These are phyloP conservation scores for Limnothrissa miodon DNA, from an alignment of 2,113 vertebrate genomes.

Conservation along the genomic window DNA sequence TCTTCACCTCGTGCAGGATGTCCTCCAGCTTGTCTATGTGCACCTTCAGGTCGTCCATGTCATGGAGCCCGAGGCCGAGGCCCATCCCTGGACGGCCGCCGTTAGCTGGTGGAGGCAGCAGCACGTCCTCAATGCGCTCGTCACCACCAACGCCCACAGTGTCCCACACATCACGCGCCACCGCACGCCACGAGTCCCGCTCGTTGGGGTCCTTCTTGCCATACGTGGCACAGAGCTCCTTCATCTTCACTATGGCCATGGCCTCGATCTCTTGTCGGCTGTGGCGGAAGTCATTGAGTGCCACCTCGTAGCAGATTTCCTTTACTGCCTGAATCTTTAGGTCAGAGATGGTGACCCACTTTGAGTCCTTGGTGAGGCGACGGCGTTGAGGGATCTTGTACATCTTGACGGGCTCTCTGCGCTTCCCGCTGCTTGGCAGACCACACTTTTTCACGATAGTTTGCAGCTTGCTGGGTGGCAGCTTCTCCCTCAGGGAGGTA, in stretches of 20 bases:
- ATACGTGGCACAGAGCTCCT: conserved; percentile 93
- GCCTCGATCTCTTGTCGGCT: conserved; percentile 97
- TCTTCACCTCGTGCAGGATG: conserved; percentile 97
- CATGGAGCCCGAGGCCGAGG: conserved; percentile 50
- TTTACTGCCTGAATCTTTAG: conserved; percentile 99
- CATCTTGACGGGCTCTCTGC: conserved; percentile 93
- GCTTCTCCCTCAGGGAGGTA: conserved; percentile 98
- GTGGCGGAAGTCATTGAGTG: conserved; percentile 95
- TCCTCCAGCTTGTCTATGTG: conserved; percentile 98
- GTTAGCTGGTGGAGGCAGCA: conserved; percentile 64
- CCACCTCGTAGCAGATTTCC: conserved; percentile 98
- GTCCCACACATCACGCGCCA: conserved; percentile 97
- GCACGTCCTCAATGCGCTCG: conserved; percentile 85
- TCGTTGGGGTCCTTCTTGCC: conserved; percentile 97
- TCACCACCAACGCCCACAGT: conserved; percentile 95
- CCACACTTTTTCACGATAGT: conserved; percentile 99
- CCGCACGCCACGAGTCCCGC: conserved; percentile 93
- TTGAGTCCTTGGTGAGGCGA: conserved; percentile 95
- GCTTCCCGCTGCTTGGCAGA: conserved; percentile 98
- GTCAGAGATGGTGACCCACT: conserved; percentile 98
- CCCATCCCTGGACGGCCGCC: conserved; percentile 50
- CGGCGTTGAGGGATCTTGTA: conserved; percentile 96
- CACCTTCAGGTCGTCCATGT: conserved; percentile 93
- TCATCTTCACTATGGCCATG: conserved; percentile 98
- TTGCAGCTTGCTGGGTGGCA: conserved; percentile 98